Evolutionary conservation across 2,113 vertebrate species (phyloP), one percentile per base, ranked within the genome.

Genomic region (Ia io): DNA sequence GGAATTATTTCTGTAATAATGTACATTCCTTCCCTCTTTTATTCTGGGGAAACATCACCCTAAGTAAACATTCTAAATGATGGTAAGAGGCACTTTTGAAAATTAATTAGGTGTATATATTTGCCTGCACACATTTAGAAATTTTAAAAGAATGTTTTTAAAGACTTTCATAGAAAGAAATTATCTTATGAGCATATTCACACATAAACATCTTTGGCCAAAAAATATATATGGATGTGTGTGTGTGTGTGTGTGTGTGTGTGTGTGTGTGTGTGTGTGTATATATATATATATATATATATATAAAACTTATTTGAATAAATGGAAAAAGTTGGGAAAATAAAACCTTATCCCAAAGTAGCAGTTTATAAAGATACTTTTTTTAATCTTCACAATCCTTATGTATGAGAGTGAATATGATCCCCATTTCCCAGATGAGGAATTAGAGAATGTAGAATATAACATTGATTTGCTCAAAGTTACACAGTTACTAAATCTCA

Each of bases 11-110:
- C 14, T 53, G 22, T 80, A 76, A 65, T 37, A 69, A 59, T n/a
- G 5, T 56, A 17, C 7, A 2, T 63, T 67, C 20, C 42, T 73
- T 70, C 35, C n/a, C 30, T n/a, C n/a, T 84, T 97, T 90, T 59
- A 61, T 53, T 5, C 37, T 47, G 69, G 30, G 82, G 40, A 49
- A 61, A 14, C 2, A 47, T 92, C 74, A 83, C 37, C 53, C 44
- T 56, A 56, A 69, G 70, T 32, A 95, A 95, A 61, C 7, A 70
- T 30, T 77, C 9, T 77, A 80, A 90, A 77, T 78, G 30, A 59
- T 84, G 71, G 20, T 69, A 92, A 96, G 51, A 96, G 73, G 40
- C 71, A 93, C 63, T 92, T 96, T 90, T 90, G 22, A 94, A 95
- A 93, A 70, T 91, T 67, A 90, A 44, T 73, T 42, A 79, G 4